Evolutionary conservation across 1,140 invertebrate species (phyloP).

Genomic region (Harlomillsia oculata): DNA sequence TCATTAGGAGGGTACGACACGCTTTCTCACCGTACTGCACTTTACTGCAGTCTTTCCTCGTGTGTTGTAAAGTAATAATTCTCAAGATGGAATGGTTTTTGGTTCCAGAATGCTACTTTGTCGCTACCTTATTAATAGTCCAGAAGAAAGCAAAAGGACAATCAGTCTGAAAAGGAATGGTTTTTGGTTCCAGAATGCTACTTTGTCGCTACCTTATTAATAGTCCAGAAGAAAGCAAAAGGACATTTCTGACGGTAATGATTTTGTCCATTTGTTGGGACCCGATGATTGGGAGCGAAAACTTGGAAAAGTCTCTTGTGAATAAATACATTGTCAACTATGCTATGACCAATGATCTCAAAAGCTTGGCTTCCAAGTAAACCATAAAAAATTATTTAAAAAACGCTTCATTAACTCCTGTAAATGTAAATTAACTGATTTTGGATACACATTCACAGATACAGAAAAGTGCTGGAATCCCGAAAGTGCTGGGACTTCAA

Average conservation of each 20-base stretch:
- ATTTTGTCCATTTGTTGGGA: constrained; percentile 31
- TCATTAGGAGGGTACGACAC: constrained; percentile 68
- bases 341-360: constrained; percentile 19
- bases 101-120: constrained; percentile 23
- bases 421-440: neutral
- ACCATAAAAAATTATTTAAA: neutral
- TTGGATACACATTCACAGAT: constrained; percentile 4
- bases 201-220: constrained; percentile 20
- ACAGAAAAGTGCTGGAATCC: constrained; percentile 21
- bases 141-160: constrained; percentile 16
- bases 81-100: neutral
- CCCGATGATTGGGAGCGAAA: constrained; percentile 16
- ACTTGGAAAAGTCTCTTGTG: constrained; percentile 18
- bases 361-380: constrained; percentile 21
- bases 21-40: constrained; percentile 26
- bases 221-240: constrained; percentile 15
- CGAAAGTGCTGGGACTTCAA: constrained; percentile 24
- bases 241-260: constrained; percentile 17
- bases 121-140: constrained; percentile 11
- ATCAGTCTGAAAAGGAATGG: no score
- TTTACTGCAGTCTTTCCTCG: no score
- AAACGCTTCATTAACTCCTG: neutral
- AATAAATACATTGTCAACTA: constrained; percentile 31
- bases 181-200: constrained; percentile 18
- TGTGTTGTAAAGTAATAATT: no score